Evolutionary conservation across 2,888 invertebrate species (phyloP), one percentile per base, ranked within the genome.

Genomic region (Phortica magna): DNA sequence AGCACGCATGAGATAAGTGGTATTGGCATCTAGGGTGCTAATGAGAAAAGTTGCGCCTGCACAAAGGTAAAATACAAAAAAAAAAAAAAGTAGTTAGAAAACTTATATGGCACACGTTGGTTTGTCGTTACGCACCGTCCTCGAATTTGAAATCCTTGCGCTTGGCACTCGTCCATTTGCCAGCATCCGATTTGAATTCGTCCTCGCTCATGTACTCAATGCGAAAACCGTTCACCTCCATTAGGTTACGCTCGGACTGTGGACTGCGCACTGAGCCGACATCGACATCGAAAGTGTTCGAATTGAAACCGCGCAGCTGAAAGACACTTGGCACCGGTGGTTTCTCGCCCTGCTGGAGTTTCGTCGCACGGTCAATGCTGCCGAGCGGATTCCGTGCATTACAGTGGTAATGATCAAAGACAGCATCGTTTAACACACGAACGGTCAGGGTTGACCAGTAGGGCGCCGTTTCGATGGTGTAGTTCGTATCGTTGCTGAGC

Each of bases 361-460:
- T 91, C 74, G 93, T 93, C 17, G 90, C 89, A 19, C 93, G 92
- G 79, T 93, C 93, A 70, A 93, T 89, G 67, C 89, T 89, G 19
- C 94, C 94, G 80, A 93, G 84, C 67, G 89, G 89, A 83, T 94
- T 94, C 77, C 90, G 88, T 1, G 93, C 94, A 65, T 91, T 92
- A 85, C 94, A 94, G 72, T 92, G 92, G 89, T 94, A 94, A 73
- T 92, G 92, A 31, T 93, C 94, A 78, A 93, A 93, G 7, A 90
- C 90, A 7, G 84, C 88, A 31, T 81, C 81, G 77, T 91, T 90
- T 48, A 81, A 84, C 14, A 91, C 90, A 65, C 80, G 82, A 53
- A 92, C 84, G 61, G 90, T 90, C 48, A 92, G 79, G 5, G 88
- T 85, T 7, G 92, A 92, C 79, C 87, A 87, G 80, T 90, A 90